These are phyloP conservation scores for Ondatra zibethicus DNA, from an alignment of 2,113 vertebrate species.

Conservation along the genomic window DNA sequence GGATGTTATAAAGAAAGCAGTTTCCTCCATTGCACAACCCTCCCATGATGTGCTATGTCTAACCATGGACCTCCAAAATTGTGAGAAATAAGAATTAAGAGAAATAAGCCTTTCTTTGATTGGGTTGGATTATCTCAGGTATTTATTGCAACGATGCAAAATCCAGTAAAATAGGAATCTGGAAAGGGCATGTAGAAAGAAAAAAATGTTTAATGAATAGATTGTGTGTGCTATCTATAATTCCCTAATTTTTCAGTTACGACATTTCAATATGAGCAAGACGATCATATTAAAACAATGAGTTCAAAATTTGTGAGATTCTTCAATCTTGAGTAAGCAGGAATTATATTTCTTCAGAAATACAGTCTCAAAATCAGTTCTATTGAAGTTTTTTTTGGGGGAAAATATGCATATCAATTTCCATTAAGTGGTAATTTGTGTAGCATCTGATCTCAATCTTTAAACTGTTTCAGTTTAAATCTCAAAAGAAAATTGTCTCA, in stretches of 20 bases:
- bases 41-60: too few species aligned
- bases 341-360: neutral
- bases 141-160: neutral
- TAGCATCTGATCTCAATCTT: neutral
- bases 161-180: neutral
- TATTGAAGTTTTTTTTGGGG: neutral
- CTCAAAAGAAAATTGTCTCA: neutral
- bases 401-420: neutral
- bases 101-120: neutral
- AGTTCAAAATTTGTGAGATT: neutral
- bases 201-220: neutral
- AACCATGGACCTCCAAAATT: neutral
- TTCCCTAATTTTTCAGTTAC: neutral
- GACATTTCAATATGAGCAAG: neutral
- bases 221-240: neutral
- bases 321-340: neutral
- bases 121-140: neutral
- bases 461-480: neutral
- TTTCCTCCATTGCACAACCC: neutral
- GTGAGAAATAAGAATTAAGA: neutral
- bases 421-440: constrained; percentile 4
- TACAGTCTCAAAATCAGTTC: neutral
- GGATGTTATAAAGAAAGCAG: too few species aligned
- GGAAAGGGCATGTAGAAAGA: neutral
- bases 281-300: neutral